phyloP scores from a whole-genome alignment of 2,888 invertebrate genomes.

The Xanthia icteritia region DNA sequence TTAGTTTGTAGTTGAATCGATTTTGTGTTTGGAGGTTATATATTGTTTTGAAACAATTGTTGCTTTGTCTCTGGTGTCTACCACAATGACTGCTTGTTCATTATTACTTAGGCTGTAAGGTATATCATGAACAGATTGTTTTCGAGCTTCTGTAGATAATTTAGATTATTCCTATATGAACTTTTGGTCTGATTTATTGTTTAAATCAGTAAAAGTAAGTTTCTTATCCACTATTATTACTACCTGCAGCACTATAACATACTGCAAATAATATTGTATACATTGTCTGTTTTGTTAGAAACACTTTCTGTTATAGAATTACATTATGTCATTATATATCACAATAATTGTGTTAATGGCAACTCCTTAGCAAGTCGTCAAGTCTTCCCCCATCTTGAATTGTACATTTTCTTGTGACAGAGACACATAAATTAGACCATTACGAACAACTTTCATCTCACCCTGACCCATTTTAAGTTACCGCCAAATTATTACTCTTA shows the following conservation, averaged over 20 bases:
- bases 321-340: too few relatives aligned
- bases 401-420: neutral
- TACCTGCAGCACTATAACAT: neutral
- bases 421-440: neutral
- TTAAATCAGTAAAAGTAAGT: neutral
- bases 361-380: neutral
- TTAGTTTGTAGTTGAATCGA: slow-evolving; percentile 26
- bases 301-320: too few relatives aligned
- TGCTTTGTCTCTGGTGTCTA: neutral
- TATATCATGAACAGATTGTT: neutral
- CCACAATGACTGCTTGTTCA: neutral
- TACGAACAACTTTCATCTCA: neutral
- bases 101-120: neutral
- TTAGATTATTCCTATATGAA: neutral
- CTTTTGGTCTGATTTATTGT: neutral
- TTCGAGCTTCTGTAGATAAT: neutral
- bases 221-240: neutral
- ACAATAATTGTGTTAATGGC: neutral
- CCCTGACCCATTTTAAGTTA: slow-evolving; percentile 25
- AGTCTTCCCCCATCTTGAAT: neutral
- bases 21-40: slow-evolving; percentile 20
- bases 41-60: slow-evolving; percentile 26
- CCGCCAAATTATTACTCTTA: slow-evolving; percentile 39
- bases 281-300: neutral
- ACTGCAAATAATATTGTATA: neutral